A percentile compares a stretch with the other conserved stretches of the same genome.
Evolutionary conservation across 2,888 invertebrate genomes (phyloP).

Genomic region (Diarsia dahlii): DNA sequence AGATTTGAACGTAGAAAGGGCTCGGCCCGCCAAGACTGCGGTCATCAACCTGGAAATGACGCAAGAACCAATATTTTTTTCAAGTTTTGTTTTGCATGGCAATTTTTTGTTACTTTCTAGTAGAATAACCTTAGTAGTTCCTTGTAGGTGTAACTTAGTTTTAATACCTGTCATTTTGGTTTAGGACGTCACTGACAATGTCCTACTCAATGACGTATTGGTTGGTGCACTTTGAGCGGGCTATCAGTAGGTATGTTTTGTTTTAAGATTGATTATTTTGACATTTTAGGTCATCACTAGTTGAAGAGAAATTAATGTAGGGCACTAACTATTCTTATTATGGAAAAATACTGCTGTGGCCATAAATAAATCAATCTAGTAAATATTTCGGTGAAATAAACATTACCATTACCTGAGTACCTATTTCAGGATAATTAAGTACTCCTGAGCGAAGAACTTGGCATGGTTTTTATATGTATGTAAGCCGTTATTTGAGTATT

Average conservation of each 20-base stretch:
- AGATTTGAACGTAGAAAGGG: constrained; percentile 48
- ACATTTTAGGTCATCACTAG: background rate
- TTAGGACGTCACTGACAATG: background rate
- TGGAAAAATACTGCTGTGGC: background rate
- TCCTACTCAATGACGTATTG: too few species aligned
- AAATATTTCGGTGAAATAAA: background rate
- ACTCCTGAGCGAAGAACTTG: background rate
- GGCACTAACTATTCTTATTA: background rate
- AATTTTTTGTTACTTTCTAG: constrained; percentile 20
- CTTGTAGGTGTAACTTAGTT: background rate
- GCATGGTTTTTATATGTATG: too few species aligned
- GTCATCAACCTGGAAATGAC: constrained; percentile 82
- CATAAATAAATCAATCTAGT: background rate
- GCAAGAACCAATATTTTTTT: constrained; percentile 36
- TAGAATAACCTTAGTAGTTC: background rate
- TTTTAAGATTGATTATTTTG: too few species aligned
- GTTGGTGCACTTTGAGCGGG: too few species aligned
- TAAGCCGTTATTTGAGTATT: background rate
- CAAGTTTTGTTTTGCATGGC: constrained; percentile 25
- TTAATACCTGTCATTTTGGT: background rate
- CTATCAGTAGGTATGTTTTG: background rate
- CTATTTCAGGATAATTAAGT: background rate
- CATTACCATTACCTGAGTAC: too few species aligned
- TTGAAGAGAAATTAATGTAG: background rate
- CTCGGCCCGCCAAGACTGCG: constrained; percentile 73